Evolutionary conservation across 2,797 vertebrate genomes (phyloP), one percentile per base, ranked within the genome.

Genomic region (Bufotes viridis): DNA sequence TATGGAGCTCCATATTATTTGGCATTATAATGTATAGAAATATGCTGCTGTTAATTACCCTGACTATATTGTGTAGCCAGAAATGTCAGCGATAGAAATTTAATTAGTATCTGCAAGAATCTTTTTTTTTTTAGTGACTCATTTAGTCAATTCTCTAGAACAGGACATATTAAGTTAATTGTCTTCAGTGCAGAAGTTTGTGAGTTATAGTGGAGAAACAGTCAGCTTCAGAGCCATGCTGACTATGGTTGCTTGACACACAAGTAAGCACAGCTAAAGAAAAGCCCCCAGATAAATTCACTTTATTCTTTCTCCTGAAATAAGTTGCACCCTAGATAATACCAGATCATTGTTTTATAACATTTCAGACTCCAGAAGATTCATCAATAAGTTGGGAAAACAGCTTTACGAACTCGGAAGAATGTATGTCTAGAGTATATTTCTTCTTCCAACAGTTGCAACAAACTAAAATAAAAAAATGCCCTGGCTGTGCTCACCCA

Each of bases 31-130:
- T 90, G 92, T 93, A 93, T 91, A 93, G 92, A 94, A 91, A 92
- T 94, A 93, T 94, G 93, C 91, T 94, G 93, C 91, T 93, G 91
- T 93, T 95, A 95, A 95, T 95, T 94, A 94, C 92, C 91, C 79
- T 90, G 92, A 93, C 92, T 94, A 93, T 91, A 91, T 92, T 91
- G 42, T 95, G 93, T 93, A 93, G 91, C 93, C 92, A 93, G 94
- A 94, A 95, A 94, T 95, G 92, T 94, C 93, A 94, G 86, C 92
- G 92, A 92, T 92, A 93, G 92, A 93, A 90, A 94, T 94, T 95
- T 94, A 95, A 96, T 96, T 95, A 95, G 93, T 86, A 78, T 91
- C 90, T 93, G 91, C 88, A 88, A 94, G 91, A 90, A 93, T 94
- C 49, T 78, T 94, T 92, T 90, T 42, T 42, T 42, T 42, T 42